Conservation (phyloP, 1,140 invertebrate species). For the Coenobita brevimanus region DNA sequence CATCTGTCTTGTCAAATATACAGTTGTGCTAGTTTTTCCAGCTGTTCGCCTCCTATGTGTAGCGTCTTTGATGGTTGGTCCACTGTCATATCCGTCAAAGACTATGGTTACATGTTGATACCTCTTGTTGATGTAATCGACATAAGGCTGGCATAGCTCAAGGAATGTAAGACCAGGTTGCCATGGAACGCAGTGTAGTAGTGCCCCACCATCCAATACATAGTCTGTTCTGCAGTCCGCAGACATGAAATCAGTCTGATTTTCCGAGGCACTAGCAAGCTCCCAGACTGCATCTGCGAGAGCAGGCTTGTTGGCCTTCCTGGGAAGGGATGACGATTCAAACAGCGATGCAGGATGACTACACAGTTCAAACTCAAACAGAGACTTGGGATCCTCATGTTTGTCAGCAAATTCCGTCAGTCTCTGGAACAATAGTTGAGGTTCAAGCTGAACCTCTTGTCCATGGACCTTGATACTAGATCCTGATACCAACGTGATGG, state of each 20-base stretch:
- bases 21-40: neutral
- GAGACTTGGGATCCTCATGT: constrained; percentile 15
- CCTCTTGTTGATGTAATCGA: constrained; percentile 16
- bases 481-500: neutral
- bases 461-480: constrained; percentile 1
- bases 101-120: neutral
- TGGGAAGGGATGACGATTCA: constrained; percentile 12
- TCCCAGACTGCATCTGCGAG: neutral
- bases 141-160: constrained; percentile 2
- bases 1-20: neutral
- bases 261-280: neutral
- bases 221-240: neutral
- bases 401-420: constrained; percentile 19
- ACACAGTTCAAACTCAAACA: constrained; percentile 23
- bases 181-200: constrained; percentile 4
- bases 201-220: constrained; percentile 7
- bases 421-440: constrained; percentile 29
- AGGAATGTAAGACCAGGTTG: neutral
- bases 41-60: neutral
- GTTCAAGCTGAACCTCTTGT: neutral
- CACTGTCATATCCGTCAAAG: constrained; percentile 18
- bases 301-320: neutral
- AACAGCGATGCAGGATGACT: neutral
- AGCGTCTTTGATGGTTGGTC: constrained; percentile 16
- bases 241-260: neutral